Conservation (phyloP, 1,140 invertebrate species). For the Galendromus occidentalis region DNA sequence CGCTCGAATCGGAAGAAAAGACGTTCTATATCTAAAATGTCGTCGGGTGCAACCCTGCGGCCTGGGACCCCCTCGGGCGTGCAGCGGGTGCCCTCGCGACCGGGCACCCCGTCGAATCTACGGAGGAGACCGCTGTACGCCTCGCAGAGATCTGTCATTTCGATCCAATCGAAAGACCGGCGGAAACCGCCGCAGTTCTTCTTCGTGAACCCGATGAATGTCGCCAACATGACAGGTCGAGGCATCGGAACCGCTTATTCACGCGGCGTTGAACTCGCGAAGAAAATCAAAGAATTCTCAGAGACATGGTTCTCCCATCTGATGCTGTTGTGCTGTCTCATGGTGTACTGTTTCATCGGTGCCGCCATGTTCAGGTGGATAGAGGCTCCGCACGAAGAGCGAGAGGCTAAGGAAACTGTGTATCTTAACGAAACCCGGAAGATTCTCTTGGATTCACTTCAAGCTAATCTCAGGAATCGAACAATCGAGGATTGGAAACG, state of each 20-base stretch:
- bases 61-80: background rate
- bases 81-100: background rate
- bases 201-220: constrained; percentile 8
- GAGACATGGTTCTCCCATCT: constrained; percentile 3
- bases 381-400: background rate
- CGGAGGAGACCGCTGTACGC: background rate
- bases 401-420: background rate
- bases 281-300: background rate
- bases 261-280: background rate
- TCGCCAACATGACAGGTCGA: background rate
- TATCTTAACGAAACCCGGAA: background rate
- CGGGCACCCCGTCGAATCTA: background rate
- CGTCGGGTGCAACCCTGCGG: background rate
- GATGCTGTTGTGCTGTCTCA: background rate
- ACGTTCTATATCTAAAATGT: background rate
- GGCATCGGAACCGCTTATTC: background rate
- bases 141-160: background rate
- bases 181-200: background rate
- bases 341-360: background rate
- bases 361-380: constrained; percentile 2
- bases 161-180: background rate
- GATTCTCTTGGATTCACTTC: background rate
- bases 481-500: background rate
- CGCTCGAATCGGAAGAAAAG: background rate
- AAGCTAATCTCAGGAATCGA: background rate